These are phyloP conservation scores for Pelobates cultripes DNA, from an alignment of 2,797 vertebrate species.

Conservation along the genomic window DNA sequence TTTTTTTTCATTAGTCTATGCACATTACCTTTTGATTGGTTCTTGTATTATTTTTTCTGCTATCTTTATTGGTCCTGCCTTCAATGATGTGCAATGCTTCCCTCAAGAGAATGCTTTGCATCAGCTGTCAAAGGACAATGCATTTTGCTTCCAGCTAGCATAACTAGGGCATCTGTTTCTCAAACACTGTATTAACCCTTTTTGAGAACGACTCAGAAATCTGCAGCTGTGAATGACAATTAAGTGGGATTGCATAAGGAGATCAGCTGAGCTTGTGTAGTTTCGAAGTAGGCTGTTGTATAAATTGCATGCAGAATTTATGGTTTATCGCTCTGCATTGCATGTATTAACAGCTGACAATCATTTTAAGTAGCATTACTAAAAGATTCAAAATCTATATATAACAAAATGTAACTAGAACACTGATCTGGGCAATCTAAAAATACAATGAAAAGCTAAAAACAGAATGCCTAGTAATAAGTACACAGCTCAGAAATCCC, in stretches of 20 bases:
- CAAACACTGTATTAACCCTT: constrained; percentile 32
- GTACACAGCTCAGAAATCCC: too few relatives aligned
- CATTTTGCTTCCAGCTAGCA: constrained; percentile 25
- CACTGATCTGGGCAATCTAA: too few relatives aligned
- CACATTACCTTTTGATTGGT: constrained; percentile 33
- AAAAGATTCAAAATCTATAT: too few relatives aligned
- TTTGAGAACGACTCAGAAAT: background rate
- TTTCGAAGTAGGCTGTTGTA: background rate
- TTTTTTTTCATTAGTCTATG: constrained; percentile 24
- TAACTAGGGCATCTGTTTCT: constrained; percentile 27
- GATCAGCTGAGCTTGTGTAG: background rate
- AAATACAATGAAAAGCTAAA: too few relatives aligned
- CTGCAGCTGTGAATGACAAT: background rate
- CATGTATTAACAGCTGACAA: too few relatives aligned
- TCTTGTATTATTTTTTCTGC: constrained; percentile 8
- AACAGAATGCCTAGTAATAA: too few relatives aligned
- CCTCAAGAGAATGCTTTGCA: constrained; percentile 46
- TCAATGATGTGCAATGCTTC: constrained; percentile 37
- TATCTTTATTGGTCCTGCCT: constrained; percentile 27
- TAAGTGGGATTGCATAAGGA: background rate
- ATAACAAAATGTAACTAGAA: too few relatives aligned
- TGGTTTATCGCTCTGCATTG: too few relatives aligned
- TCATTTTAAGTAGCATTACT: too few relatives aligned
- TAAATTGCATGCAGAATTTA: too few relatives aligned
- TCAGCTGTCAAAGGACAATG: constrained; percentile 48